Base-by-base conservation (phyloP, 1,140 invertebrate species). In the Myzus persicae region DNA sequence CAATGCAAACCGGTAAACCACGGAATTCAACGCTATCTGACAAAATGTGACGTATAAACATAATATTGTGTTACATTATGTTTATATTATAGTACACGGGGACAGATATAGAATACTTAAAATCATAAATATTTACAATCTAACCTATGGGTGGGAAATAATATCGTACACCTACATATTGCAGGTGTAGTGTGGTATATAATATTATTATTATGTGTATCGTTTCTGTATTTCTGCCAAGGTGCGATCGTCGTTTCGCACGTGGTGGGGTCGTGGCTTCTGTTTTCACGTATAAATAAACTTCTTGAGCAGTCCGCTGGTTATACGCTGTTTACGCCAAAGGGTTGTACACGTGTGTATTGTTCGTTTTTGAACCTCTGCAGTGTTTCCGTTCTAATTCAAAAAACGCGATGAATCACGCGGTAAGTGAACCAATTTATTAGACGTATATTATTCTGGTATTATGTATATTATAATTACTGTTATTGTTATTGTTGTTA, bases 311-410 rank as follows among this genome's bases (percentile, higher is more conserved):
- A n/a, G 36, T n/a, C 31, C 81, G 46, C n/a, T 38, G 81, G 26
- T 38, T 67, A 48, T 46, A 84, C 22, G 18, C 46, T 84, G 46
- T 51, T 85, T 9, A 48, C 20, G 36, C 44, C 11, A 51, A 85
- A 93, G 91, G 91, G 81, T 85, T 38, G 81, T 48, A 82, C 82
- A 48, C 22, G 38, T 54, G 88, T 89, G 44, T 92, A 38, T 92
- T 48, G 20, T 46, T 82, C 14, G 40, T 82, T 92, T 84, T 92
- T 48, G 36, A 76, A 8, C 84, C 38, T 76, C 9, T 26, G 31
- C 22, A 31, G 88, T 54, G 22, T 89, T 89, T 54, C 22, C 22
- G 18, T 51, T 38, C 11, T 31, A 54, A 24, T 38, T 51, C 3
- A 3, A 22, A 11, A 89, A 14, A 89, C 36, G n/a, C 22, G 48